Conservation (phyloP, 2,888 invertebrate species). For the Phasia obesa region DNA sequence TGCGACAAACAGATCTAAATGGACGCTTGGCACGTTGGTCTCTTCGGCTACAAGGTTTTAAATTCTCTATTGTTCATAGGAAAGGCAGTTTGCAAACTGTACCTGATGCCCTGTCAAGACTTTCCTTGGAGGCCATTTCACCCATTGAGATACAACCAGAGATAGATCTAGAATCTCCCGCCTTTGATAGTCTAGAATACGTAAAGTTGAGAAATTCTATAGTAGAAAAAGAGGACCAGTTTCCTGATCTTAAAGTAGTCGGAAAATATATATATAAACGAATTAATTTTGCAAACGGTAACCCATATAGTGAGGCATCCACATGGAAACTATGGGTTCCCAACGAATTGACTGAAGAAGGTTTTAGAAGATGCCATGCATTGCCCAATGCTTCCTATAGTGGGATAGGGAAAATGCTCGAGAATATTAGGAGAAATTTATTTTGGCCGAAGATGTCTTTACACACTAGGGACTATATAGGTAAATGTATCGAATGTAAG, state of each 20-base stretch:
- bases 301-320: conserved; percentile 25
- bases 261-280: conserved; percentile 54
- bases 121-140: not conserved
- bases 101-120: conserved; percentile 39
- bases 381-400: conserved; percentile 27
- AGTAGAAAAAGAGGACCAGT: too few species aligned
- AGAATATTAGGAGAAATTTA: conserved; percentile 44
- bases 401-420: conserved; percentile 51
- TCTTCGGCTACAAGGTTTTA: conserved; percentile 27
- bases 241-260: too few species aligned
- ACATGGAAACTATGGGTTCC: conserved; percentile 69
- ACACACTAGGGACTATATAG: conserved; percentile 46
- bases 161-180: too few species aligned
- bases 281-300: conserved; percentile 18
- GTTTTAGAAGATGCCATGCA: conserved; percentile 33
- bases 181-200: too few species aligned
- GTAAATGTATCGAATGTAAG: conserved; percentile 18
- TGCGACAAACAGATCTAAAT: conserved; percentile 36
- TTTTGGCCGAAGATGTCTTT: conserved; percentile 61
- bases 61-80: conserved; percentile 46
- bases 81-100: conserved; percentile 38
- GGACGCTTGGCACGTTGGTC: conserved; percentile 46
- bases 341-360: not conserved
- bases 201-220: too few species aligned
- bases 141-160: too few species aligned